Percentiles rank a stretch among this genome's conserved stretches.
Evolutionary conservation across 2,113 vertebrate species (phyloP).

Genomic region (Lanius collurio): DNA sequence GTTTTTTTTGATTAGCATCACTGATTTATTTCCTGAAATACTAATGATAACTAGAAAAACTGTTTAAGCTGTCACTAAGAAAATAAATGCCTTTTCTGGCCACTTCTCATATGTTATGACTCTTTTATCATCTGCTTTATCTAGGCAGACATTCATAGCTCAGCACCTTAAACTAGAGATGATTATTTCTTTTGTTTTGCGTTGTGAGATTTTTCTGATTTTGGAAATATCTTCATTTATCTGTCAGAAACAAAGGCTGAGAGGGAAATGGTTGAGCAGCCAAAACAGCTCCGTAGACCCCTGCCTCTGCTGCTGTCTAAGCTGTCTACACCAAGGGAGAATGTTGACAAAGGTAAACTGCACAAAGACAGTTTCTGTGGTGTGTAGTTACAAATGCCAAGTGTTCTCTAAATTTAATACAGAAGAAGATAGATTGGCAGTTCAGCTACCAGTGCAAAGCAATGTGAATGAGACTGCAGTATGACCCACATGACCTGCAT

Average conservation of each 20-base stretch:
- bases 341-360: constrained; percentile 30
- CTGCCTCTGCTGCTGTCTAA: neutral
- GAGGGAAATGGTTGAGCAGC: constrained; percentile 6
- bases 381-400: neutral
- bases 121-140: neutral
- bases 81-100: neutral
- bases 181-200: neutral
- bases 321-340: neutral
- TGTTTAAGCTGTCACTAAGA: neutral
- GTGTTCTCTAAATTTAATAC: neutral
- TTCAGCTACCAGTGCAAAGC: neutral
- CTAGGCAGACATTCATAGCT: neutral
- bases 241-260: neutral
- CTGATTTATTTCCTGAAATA: neutral
- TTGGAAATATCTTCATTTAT: neutral
- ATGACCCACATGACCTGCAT: neutral
- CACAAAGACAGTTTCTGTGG: neutral
- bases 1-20: neutral
- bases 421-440: neutral
- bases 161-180: neutral
- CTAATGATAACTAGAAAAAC: neutral
- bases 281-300: constrained; percentile 11
- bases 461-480: neutral
- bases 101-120: neutral
- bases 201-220: neutral